Conservation (phyloP, 2,797 vertebrate species). For the Nothura maculosa region DNA sequence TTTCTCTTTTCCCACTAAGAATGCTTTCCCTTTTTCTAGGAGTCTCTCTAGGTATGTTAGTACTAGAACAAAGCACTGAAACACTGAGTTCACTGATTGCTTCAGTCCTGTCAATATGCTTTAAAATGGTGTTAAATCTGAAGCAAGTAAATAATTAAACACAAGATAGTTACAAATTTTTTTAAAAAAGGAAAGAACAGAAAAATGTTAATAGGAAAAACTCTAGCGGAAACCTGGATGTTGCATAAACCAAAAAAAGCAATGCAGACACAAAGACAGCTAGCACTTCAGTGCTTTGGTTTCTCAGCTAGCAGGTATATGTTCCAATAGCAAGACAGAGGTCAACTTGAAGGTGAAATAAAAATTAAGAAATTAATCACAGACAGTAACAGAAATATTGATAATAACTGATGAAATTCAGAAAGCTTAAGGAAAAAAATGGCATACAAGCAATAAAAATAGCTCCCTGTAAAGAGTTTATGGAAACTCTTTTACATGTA, state of each 20-base stretch:
- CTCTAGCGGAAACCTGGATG: neutral
- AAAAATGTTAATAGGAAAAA: neutral
- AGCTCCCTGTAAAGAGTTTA: neutral
- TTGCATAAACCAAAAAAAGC: neutral
- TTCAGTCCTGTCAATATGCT: neutral
- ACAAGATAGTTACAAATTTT: neutral
- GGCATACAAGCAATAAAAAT: neutral
- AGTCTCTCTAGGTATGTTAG: neutral
- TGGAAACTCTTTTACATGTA: neutral
- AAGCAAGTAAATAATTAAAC: neutral
- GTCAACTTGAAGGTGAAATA: neutral
- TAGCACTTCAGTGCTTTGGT: fast-evolving
- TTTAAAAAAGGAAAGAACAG: neutral
- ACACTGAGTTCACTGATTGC: neutral
- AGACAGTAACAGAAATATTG: neutral
- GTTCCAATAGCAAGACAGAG: neutral
- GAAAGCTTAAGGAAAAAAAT: neutral
- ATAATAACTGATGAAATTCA: neutral
- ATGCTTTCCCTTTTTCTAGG: neutral
- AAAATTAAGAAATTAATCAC: neutral
- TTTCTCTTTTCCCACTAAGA: neutral
- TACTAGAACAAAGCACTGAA: neutral
- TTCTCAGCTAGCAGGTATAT: neutral
- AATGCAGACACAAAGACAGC: neutral
- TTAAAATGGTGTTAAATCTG: neutral